Percentiles rank a stretch among this genome's conserved stretches.
phyloP scores from a whole-genome alignment of 2,888 invertebrate genomes.

The Papilio gigon region DNA sequence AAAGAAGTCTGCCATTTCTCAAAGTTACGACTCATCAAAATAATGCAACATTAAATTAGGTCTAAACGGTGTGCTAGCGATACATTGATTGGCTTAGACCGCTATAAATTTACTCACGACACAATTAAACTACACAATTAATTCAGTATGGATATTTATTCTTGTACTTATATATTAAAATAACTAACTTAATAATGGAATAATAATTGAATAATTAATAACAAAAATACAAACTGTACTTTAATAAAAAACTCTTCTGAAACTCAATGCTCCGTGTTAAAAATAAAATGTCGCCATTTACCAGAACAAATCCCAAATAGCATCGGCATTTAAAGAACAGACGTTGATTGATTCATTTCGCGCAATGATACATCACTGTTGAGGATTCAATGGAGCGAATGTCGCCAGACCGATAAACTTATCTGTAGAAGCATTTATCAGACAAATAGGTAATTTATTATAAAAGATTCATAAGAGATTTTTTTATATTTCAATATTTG shows the following conservation, averaged over 20 bases:
- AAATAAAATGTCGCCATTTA: background rate
- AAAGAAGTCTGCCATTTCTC: conserved; percentile 23
- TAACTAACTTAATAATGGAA: no score
- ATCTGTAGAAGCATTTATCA: background rate
- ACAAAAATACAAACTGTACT: no score
- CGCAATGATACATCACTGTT: conserved; percentile 30
- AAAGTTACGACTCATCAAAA: conserved; percentile 12
- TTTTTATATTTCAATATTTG: no score
- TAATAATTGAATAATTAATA: no score
- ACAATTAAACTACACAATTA: no score
- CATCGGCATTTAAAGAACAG: conserved; percentile 28
- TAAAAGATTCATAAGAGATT: no score
- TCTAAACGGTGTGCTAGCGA: no score
- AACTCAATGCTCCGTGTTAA: background rate
- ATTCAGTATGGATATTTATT: no score
- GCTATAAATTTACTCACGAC: no score
- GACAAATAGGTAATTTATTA: background rate
- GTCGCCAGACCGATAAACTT: conserved; percentile 19
- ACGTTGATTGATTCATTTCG: conserved; percentile 40
- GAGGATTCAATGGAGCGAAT: conserved; percentile 31
- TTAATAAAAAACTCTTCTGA: background rate
- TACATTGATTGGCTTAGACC: no score
- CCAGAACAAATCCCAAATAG: conserved; percentile 16
- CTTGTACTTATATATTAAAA: no score
- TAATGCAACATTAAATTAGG: background rate